Evolutionary conservation across 23 tunicate genomes (phyloP).

Genomic region (Oikopleura dioica): DNA sequence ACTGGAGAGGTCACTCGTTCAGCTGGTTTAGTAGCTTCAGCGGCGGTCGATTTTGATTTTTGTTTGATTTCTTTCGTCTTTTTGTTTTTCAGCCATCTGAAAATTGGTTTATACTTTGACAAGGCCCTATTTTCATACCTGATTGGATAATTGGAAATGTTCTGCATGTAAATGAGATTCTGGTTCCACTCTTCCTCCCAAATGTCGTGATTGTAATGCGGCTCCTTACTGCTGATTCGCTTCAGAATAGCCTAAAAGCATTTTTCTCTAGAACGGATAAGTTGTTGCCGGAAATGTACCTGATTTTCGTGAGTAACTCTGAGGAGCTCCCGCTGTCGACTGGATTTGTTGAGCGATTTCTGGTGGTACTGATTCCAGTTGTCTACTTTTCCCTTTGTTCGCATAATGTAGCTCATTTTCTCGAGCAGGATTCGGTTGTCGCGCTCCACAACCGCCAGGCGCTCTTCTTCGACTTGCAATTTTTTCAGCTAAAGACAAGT

Average conservation of each 20-base stretch:
- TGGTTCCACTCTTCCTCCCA: constrained; percentile 73
- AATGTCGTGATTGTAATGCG: constrained; percentile 35
- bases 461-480: constrained; percentile 44
- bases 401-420: constrained; percentile 51
- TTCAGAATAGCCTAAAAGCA: constrained; percentile 45
- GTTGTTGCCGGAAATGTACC: background rate
- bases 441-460: constrained; percentile 34
- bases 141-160: constrained; percentile 82
- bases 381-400: constrained; percentile 67
- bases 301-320: constrained; percentile 71
- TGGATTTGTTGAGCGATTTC: constrained; percentile 31
- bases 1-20: too few relatives aligned
- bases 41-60: too few relatives aligned
- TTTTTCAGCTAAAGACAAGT: too few relatives aligned
- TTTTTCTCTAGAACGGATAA: too few relatives aligned
- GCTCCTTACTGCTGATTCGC: constrained; percentile 38
- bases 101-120: too few relatives aligned
- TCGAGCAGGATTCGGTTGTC: constrained; percentile 66
- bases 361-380: constrained; percentile 46
- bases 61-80: too few relatives aligned
- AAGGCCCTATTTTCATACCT: too few relatives aligned
- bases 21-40: too few relatives aligned
- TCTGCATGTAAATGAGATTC: constrained; percentile 36
- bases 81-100: too few relatives aligned
- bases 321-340: constrained; percentile 43